A percentile compares a stretch with the other conserved stretches of the same genome.
Conservation (phyloP, 1,140 invertebrate species). For the Whitmania pigra region DNA sequence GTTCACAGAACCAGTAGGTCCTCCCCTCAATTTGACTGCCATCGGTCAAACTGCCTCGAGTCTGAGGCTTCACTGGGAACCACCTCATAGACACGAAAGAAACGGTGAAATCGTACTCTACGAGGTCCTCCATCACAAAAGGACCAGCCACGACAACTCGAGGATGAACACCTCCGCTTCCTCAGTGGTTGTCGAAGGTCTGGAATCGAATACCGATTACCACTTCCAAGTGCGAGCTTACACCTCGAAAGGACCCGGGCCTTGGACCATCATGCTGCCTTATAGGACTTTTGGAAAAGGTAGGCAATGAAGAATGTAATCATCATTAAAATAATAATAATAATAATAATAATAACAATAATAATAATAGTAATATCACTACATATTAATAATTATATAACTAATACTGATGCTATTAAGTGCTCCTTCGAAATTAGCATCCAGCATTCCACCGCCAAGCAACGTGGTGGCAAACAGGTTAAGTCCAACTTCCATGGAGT, state of each 20-base stretch:
- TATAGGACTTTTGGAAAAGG: conserved; percentile 57
- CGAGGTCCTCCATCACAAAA: conserved; percentile 81
- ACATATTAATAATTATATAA: no score
- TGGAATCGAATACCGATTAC: conserved; percentile 81
- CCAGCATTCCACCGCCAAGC: conserved; percentile 72
- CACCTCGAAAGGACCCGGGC: conserved; percentile 73
- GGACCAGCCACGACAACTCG: conserved; percentile 63
- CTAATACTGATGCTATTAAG: no score
- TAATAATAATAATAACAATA: background rate
- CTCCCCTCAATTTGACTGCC: conserved; percentile 46
- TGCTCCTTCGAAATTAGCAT: conserved; percentile 45
- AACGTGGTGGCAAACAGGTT: conserved; percentile 55
- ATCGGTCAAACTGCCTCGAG: conserved; percentile 35
- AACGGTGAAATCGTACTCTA: conserved; percentile 88
- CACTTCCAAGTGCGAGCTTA: conserved; percentile 86
- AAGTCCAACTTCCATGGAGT: conserved; percentile 67
- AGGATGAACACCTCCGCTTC: conserved; percentile 66
- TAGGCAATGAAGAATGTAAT: conserved; percentile 16
- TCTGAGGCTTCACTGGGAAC: conserved; percentile 57
- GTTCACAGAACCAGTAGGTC: conserved; percentile 38
- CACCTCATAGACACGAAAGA: conserved; percentile 66
- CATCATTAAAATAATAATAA: background rate
- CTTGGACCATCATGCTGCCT: conserved; percentile 69
- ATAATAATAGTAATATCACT: no score
- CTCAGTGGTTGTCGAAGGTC: conserved; percentile 68